Evolutionary conservation across 2,797 vertebrate species (phyloP).

Genomic region (Paratrypauchen microcephalus): DNA sequence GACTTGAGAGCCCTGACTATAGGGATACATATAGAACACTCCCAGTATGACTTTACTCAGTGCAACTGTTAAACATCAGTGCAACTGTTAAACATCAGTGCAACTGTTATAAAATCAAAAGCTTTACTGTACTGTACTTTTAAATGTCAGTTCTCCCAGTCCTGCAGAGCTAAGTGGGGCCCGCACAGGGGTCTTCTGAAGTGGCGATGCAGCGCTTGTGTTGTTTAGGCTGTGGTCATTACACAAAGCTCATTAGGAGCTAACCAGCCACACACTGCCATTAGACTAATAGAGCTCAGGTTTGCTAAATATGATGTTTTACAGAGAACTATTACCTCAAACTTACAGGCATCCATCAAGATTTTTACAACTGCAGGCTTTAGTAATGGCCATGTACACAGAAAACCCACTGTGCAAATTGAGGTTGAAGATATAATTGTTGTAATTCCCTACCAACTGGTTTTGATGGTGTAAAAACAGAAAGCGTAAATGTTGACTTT

Average conservation of each 20-base stretch:
- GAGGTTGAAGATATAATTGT: constrained; percentile 6
- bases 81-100: too few species aligned
- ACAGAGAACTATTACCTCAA: constrained; percentile 52
- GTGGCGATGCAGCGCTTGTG: constrained; percentile 45
- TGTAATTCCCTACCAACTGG: constrained; percentile 23
- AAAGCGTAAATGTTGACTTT: neutral
- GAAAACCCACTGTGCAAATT: constrained; percentile 14
- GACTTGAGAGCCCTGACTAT: too few species aligned
- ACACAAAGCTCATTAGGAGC: constrained; percentile 61
- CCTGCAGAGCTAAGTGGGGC: constrained; percentile 20
- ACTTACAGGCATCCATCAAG: constrained; percentile 67
- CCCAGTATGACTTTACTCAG: too few species aligned
- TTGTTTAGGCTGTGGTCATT: constrained; percentile 59
- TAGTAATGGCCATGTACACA: constrained; percentile 8
- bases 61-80: too few species aligned
- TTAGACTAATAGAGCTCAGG: constrained; percentile 64
- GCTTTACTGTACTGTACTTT: neutral
- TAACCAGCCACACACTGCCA: constrained; percentile 57
- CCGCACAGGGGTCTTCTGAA: constrained; percentile 38
- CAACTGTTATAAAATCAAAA: neutral
- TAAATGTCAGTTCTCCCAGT: neutral
- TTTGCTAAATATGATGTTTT: constrained; percentile 65
- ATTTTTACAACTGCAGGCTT: constrained; percentile 26
- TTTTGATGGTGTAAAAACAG: neutral
- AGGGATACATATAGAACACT: too few species aligned